phyloP scores from a whole-genome alignment of 2,888 invertebrate genomes.

The Lepidonotus clava region DNA sequence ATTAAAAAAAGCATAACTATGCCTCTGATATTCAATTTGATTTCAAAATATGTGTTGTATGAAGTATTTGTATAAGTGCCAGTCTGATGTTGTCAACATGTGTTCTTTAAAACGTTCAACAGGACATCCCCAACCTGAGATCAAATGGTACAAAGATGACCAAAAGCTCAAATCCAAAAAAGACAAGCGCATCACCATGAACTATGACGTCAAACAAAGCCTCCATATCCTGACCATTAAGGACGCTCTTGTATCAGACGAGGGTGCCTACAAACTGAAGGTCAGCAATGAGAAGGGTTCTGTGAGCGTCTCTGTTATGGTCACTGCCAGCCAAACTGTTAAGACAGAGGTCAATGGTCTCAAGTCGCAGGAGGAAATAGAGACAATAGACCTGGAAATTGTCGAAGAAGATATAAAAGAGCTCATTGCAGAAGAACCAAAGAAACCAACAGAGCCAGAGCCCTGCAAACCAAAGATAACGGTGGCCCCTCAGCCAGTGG shows the following conservation, averaged over 20 bases:
- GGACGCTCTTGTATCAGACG: neutral
- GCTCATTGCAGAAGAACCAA: no score
- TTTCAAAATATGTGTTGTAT: no score
- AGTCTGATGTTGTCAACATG: no score
- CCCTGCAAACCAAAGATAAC: neutral
- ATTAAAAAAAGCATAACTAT: no score
- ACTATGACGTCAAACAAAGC: neutral
- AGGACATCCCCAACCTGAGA: constrained; percentile 57
- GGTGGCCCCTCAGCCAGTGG: constrained; percentile 19
- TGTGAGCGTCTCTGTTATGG: constrained; percentile 2
- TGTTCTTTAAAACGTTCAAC: neutral
- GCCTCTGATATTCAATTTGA: no score
- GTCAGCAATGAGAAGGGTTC: neutral
- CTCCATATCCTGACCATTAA: neutral
- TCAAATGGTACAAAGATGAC: constrained; percentile 62
- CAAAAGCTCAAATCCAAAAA: constrained; percentile 60
- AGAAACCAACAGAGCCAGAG: neutral
- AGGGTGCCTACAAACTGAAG: neutral
- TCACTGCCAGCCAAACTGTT: no score
- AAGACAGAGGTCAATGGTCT: no score
- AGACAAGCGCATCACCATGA: constrained; percentile 39
- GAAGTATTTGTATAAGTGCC: no score
- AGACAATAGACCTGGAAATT: no score
- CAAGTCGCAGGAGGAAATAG: no score
- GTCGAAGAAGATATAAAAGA: no score